A percentile compares a stretch with the other conserved stretches of the same genome.
Conservation (phyloP, 2,888 invertebrate genomes). For the Ommatoiulus sabulosus region DNA sequence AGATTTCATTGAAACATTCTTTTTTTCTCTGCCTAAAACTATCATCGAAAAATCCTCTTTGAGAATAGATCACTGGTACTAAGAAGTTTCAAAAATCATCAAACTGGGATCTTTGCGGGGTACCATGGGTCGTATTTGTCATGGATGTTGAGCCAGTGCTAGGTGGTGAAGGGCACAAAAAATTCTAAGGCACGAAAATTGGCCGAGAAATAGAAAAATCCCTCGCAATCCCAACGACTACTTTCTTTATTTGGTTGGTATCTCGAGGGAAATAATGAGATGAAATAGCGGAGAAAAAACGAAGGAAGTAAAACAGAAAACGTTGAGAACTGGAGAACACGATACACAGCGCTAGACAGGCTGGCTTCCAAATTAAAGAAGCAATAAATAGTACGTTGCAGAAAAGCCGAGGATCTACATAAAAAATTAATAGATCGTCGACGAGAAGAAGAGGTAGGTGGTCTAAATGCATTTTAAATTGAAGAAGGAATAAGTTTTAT, state of each 20-base stretch:
- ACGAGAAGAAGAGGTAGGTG: background rate
- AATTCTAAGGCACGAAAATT: background rate
- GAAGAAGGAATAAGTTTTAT: background rate
- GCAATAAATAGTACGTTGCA: background rate
- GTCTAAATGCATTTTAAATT: background rate
- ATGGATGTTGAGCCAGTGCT: background rate
- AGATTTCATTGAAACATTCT: too few relatives aligned
- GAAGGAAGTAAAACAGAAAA: background rate
- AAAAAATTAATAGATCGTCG: background rate
- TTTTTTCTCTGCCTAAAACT: too few relatives aligned
- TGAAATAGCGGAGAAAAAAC: background rate
- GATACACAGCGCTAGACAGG: background rate
- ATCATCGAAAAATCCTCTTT: too few relatives aligned
- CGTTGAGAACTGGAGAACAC: background rate
- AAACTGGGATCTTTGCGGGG: background rate
- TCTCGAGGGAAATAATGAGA: conserved; percentile 22
- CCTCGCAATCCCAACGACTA: conserved; percentile 15
- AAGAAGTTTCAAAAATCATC: too few relatives aligned
- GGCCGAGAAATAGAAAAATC: conserved; percentile 1
- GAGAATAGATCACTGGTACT: too few relatives aligned
- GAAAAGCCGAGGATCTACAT: background rate
- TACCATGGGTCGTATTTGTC: background rate
- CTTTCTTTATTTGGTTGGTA: conserved; percentile 5
- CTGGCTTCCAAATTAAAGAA: background rate
- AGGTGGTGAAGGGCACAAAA: background rate